Base-by-base conservation (phyloP, 2,113 vertebrate species). In the Labeo catla region DNA sequence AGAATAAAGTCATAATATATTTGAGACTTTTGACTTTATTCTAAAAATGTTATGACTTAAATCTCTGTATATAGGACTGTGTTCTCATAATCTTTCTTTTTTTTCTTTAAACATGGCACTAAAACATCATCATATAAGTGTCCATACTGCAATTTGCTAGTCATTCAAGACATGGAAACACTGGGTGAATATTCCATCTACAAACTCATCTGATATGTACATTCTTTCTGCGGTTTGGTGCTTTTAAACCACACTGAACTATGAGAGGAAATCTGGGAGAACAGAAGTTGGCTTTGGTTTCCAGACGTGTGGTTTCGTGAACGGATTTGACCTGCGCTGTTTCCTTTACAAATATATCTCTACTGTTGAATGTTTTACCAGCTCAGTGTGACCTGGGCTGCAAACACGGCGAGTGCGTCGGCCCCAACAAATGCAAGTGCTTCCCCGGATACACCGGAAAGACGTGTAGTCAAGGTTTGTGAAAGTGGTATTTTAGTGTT, bases 381-480 rank as follows among this genome's bases (percentile, higher is more conserved):
- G 98, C 98, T 90, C 90, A 94, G 21, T 99, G 98, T 90, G 95
- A 96, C 87, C 95, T 95, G 43, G 96, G 95, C 39, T 99, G 98
- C 95, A 98, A 97, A 90, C 96, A 98, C 0, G 98, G 98, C 2
- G 96, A 99, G 86, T 99, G 98, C 81, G 92, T 94, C 59, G 96
- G 96, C 84, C 96, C 96, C 68, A 98, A 97, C 91, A 98, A 96
- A 93, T 99, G 98, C 92, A 97, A 96, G 91, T 99, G 98, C 92
- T 96, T 96, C 87, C 95, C 95, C 76, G 98, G 98, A 92, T 98
- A 97, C 93, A 94, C 96, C 0, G 98, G 98, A 84, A 98, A 97
- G 91, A 96, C 92, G 1, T 99, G 98, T 86, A 97, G 91, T 91
- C 98, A 99, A 97, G 98, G 98, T 99, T 88, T 86, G 93, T 78